Percentiles rank a stretch among this genome's conserved stretches.
These are phyloP conservation scores for Polyodon spathula DNA, from an alignment of 2,113 vertebrate genomes.

Conservation along the genomic window DNA sequence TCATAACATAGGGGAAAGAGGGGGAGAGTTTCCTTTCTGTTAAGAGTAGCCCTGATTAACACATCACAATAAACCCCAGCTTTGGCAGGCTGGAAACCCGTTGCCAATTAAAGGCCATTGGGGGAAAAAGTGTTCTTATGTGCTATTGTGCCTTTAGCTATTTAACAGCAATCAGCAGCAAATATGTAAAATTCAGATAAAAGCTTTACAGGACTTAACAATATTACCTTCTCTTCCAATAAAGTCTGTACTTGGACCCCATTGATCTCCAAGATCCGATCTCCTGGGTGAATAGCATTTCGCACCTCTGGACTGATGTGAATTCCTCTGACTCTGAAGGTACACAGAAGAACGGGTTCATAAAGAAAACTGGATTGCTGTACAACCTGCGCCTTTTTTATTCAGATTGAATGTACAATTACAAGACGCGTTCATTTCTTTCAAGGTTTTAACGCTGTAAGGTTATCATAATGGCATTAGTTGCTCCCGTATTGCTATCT, in stretches of 20 bases:
- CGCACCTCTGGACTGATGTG: conserved; percentile 84
- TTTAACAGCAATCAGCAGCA: not conserved
- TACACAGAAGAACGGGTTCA: not conserved
- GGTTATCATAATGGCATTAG: too few relatives aligned
- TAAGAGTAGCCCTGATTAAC: not conserved
- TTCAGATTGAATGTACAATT: not conserved
- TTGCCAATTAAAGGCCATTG: not conserved
- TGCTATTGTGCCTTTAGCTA: not conserved
- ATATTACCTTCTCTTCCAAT: conserved; percentile 72
- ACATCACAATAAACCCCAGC: not conserved
- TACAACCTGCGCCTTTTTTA: not conserved
- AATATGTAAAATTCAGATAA: not conserved
- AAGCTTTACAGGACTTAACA: conserved; percentile 6
- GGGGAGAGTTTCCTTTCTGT: not conserved
- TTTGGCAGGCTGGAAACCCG: not conserved
- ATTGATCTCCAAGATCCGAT: conserved; percentile 92
- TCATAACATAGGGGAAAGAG: not conserved
- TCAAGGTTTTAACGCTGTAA: too few relatives aligned
- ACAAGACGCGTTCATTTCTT: too few relatives aligned
- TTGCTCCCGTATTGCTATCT: too few relatives aligned
- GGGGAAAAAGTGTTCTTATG: not conserved
- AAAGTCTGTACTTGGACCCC: conserved; percentile 74
- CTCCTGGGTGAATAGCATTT: conserved; percentile 86
- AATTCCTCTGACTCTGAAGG: conserved; percentile 75
- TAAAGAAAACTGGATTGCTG: not conserved